These are phyloP conservation scores for Eretmochelys imbricata DNA, from an alignment of 2,113 vertebrate species.

Conservation along the genomic window DNA sequence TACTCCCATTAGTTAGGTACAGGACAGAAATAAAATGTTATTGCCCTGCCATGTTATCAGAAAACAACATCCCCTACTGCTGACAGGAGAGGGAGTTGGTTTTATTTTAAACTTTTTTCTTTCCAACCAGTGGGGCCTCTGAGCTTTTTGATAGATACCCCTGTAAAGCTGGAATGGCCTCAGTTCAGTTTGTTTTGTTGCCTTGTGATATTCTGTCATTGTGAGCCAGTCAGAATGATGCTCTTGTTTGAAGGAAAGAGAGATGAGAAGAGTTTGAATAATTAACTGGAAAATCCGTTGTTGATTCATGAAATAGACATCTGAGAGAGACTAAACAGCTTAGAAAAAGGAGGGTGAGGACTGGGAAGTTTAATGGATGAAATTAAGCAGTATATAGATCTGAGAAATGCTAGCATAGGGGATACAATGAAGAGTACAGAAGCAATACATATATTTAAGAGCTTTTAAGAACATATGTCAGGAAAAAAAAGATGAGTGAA, in stretches of 20 bases:
- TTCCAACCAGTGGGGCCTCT: not conserved
- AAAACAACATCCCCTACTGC: not conserved
- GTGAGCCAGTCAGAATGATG: slow-evolving; percentile 25
- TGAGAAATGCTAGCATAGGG: not conserved
- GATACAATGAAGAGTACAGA: slow-evolving; percentile 26
- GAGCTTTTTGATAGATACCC: not conserved
- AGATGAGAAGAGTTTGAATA: slow-evolving; percentile 48
- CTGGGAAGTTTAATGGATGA: slow-evolving; percentile 27
- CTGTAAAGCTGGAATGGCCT: slow-evolving; percentile 13
- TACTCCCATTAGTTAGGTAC: not conserved
- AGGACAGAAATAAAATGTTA: slow-evolving; percentile 56
- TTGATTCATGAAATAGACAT: slow-evolving; percentile 49
- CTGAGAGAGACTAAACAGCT: slow-evolving; percentile 30
- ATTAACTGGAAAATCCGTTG: slow-evolving; percentile 61
- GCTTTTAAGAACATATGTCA: slow-evolving; percentile 4
- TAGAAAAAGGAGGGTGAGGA: slow-evolving; percentile 41
- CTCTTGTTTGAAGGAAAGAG: not conserved
- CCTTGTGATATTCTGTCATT: slow-evolving; percentile 7
- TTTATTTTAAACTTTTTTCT: slow-evolving; percentile 24
- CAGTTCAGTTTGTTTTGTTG: slow-evolving; percentile 4
- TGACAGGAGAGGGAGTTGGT: not conserved
- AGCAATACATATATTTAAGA: not conserved
- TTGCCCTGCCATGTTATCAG: slow-evolving; percentile 33
- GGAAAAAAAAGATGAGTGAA: slow-evolving; percentile 24
- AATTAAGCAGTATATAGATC: not conserved